Conservation (phyloP, 2,797 vertebrate genomes). For the Falco novaeseelandiae region DNA sequence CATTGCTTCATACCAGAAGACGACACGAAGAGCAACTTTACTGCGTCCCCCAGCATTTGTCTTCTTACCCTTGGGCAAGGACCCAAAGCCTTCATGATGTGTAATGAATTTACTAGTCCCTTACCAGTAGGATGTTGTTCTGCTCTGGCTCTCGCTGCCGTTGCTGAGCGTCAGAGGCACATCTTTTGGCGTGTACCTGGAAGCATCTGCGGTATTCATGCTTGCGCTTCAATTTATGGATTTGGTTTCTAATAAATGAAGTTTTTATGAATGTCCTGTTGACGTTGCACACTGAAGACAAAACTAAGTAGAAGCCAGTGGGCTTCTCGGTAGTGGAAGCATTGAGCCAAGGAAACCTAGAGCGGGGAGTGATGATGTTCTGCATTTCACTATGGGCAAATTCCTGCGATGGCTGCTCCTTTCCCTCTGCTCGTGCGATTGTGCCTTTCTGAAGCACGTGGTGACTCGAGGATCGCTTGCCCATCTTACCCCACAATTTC, state of each 20-base stretch:
- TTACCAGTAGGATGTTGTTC: neutral
- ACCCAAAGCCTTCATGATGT: neutral
- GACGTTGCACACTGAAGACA: neutral
- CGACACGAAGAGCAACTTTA: neutral
- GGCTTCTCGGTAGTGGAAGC: neutral
- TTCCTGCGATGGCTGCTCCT: neutral
- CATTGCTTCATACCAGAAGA: neutral
- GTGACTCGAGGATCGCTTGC: neutral
- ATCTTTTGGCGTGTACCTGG: neutral
- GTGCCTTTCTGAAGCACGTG: rapidly evolving
- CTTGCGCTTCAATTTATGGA: rapidly evolving
- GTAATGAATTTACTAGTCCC: neutral
- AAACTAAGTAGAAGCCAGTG: neutral
- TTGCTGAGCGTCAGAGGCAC: neutral
- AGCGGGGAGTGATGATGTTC: neutral
- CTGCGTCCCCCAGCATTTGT: neutral
- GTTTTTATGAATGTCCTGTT: rapidly evolving
- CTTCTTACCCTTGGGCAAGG: neutral
- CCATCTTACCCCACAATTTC: neutral
- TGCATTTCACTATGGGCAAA: neutral
- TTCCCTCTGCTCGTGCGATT: neutral
- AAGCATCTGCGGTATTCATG: neutral
- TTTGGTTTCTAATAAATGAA: neutral
- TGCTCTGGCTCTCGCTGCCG: neutral
- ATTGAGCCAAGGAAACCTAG: neutral